These are phyloP conservation scores for Sapayoa aenigma DNA, from an alignment of 2,113 vertebrate species.

Conservation along the genomic window DNA sequence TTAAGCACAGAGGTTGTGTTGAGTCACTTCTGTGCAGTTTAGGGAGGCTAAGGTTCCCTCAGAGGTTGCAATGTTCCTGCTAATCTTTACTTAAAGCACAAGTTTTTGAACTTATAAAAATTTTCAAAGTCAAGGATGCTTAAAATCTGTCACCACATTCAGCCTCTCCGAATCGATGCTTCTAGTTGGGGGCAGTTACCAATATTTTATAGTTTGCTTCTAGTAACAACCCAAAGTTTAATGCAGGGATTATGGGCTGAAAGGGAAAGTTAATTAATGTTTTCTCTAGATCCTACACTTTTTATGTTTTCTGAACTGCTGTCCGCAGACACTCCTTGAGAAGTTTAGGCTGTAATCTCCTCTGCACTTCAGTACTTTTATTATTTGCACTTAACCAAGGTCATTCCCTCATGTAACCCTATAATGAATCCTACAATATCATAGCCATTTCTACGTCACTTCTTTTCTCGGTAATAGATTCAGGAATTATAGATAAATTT, in stretches of 20 bases:
- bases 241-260: neutral
- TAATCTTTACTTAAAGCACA: neutral
- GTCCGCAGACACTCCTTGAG: neutral
- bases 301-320: neutral
- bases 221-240: neutral
- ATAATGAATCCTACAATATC: neutral
- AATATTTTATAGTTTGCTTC: neutral
- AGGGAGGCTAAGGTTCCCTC: neutral
- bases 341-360: neutral
- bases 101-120: neutral
- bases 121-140: neutral
- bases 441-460: neutral
- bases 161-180: neutral
- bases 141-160: neutral
- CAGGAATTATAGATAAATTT: neutral
- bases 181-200: neutral
- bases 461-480: neutral
- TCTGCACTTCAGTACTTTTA: neutral
- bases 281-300: neutral
- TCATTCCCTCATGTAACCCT: neutral
- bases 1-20: neutral
- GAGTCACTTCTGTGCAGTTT: neutral
- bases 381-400: neutral
- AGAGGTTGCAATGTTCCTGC: neutral
- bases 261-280: constrained; percentile 8